Conservation (phyloP, 2,888 invertebrate species). For the Drosophila mimica region DNA sequence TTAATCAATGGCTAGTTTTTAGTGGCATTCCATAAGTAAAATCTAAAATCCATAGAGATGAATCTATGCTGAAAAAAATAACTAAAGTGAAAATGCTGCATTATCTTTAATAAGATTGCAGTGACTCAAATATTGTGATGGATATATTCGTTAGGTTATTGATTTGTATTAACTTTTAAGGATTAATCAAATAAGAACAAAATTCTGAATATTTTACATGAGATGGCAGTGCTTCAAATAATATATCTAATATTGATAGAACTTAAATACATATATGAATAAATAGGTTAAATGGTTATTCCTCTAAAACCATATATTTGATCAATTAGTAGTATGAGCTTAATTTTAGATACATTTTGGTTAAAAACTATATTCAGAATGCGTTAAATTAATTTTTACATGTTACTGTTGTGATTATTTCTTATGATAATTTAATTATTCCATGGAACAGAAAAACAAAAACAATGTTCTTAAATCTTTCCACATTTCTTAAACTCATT, state of each 20-base stretch:
- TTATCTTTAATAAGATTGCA: not conserved
- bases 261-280: not conserved
- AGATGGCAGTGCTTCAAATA: not conserved
- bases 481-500: not conserved
- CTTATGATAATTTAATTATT: not conserved
- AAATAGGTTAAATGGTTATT: not conserved
- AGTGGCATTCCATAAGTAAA: not conserved
- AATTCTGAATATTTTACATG: not conserved
- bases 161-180: not conserved
- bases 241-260: not conserved
- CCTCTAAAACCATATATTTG: too few relatives aligned
- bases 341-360: too few relatives aligned
- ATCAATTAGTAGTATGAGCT: too few relatives aligned
- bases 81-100: not conserved
- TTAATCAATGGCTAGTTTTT: slow-evolving; percentile 5
- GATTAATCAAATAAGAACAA: not conserved
- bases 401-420: not conserved
- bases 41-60: not conserved
- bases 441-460: too few relatives aligned
- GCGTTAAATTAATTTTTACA: not conserved
- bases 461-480: not conserved
- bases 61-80: not conserved
- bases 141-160: not conserved
- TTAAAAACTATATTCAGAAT: not conserved
- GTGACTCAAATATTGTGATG: not conserved